phyloP scores from a whole-genome alignment of 2,113 vertebrate species.

The Ammospiza caudacuta region DNA sequence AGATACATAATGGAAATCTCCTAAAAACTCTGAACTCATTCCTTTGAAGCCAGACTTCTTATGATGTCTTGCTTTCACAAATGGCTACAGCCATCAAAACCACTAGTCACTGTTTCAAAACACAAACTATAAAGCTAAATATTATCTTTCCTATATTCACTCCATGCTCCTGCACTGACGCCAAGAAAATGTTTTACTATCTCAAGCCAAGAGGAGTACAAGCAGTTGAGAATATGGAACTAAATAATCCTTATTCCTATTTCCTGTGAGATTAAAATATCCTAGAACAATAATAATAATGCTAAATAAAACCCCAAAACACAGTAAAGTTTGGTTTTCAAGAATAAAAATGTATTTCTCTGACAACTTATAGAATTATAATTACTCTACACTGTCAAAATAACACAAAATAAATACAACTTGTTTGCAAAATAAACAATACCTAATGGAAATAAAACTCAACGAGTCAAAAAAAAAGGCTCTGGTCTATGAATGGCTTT shows the following conservation, averaged over 20 bases:
- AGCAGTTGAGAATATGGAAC: not conserved
- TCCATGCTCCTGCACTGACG: not conserved
- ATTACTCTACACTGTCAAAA: not conserved
- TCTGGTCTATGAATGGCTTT: not conserved
- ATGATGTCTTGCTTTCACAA: not conserved
- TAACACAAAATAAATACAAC: not conserved
- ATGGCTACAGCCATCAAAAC: not conserved
- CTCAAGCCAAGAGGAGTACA: not conserved
- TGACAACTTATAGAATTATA: not conserved
- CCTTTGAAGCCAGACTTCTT: not conserved
- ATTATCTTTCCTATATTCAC: not conserved
- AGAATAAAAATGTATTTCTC: not conserved
- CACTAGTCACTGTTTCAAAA: not conserved
- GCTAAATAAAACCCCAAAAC: not conserved
- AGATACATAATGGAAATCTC: not conserved
- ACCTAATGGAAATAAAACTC: not conserved
- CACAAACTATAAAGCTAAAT: not conserved
- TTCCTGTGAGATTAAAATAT: not conserved
- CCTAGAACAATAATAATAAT: not conserved
- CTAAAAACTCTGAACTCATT: not conserved
- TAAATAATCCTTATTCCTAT: not conserved
- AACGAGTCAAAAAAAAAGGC: not conserved
- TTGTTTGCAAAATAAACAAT: not conserved
- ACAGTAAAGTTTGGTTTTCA: not conserved
- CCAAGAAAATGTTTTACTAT: not conserved